These are phyloP conservation scores for Eupithecia inturbata DNA, from an alignment of 2,888 invertebrate genomes.

Conservation along the genomic window DNA sequence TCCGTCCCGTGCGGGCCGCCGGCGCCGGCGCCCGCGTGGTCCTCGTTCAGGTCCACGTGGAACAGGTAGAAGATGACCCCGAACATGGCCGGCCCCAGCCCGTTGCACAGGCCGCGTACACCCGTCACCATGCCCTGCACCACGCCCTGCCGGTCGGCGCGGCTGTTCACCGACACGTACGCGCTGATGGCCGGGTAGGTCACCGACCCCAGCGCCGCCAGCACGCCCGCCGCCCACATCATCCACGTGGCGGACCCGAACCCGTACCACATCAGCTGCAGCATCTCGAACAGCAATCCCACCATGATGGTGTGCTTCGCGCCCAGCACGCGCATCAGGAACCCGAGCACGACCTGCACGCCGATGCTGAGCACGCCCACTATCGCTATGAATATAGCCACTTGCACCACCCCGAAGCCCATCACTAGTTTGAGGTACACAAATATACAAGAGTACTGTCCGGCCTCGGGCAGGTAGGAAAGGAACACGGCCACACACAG, in stretches of 20 bases:
- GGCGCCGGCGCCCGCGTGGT: slow-evolving; percentile 66
- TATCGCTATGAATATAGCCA: slow-evolving; percentile 98
- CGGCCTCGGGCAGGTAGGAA: slow-evolving; percentile 98
- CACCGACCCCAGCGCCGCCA: slow-evolving; percentile 97
- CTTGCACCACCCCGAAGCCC: slow-evolving; percentile 97
- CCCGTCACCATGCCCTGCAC: slow-evolving; percentile 99
- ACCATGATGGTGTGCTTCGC: slow-evolving; percentile 99
- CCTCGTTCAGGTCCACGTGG: slow-evolving; percentile 97
- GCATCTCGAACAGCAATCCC: slow-evolving; percentile 97
- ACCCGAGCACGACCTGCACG: slow-evolving; percentile 94
- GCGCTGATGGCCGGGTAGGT: slow-evolving; percentile 99
- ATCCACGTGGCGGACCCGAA: slow-evolving; percentile 99
- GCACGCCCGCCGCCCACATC: slow-evolving; percentile 99
- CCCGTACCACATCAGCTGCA: slow-evolving; percentile 98
- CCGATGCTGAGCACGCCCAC: slow-evolving; percentile 98
- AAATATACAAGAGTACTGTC: slow-evolving; percentile 99
- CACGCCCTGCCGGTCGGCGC: slow-evolving; percentile 98
- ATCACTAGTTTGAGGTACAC: slow-evolving; percentile 99
- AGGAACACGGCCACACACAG: slow-evolving; percentile 98
- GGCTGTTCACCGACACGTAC: slow-evolving; percentile 98
- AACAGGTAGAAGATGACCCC: slow-evolving; percentile 99
- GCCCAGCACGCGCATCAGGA: slow-evolving; percentile 93
- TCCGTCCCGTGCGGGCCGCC: slow-evolving; percentile 39
- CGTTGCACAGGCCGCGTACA: slow-evolving; percentile 98
- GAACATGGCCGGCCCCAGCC: slow-evolving; percentile 99